These are phyloP conservation scores for Engystomops pustulosus DNA, from an alignment of 2,113 vertebrate genomes.

Conservation along the genomic window DNA sequence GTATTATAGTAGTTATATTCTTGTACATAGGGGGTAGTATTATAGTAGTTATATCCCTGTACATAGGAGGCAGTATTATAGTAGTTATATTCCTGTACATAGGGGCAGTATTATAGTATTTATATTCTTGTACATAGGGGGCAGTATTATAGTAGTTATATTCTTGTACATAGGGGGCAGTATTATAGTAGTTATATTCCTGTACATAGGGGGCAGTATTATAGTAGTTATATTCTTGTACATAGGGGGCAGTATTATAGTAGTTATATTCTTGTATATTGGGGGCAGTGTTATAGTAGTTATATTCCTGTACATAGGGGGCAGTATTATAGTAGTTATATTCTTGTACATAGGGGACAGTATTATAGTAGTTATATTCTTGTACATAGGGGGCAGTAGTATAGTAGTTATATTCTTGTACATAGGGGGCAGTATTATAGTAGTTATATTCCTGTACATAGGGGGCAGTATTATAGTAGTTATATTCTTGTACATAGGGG, in stretches of 20 bases:
- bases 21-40: neutral
- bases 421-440: constrained; percentile 17
- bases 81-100: neutral
- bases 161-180: neutral
- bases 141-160: constrained; percentile 12
- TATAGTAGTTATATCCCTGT: constrained; percentile 5
- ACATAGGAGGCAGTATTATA: constrained; percentile 17
- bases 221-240: constrained; percentile 13
- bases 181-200: constrained; percentile 12
- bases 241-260: constrained; percentile 17
- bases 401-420: constrained; percentile 13
- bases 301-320: neutral
- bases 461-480: constrained; percentile 7
- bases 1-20: constrained; percentile 16
- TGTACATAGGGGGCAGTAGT: neutral
- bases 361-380: constrained; percentile 14
- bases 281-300: constrained; percentile 3
- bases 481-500: neutral
- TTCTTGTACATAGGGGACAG: neutral
- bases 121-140: neutral
- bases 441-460: neutral
- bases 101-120: constrained; percentile 8
- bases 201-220: neutral
- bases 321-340: constrained; percentile 12
- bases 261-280: neutral